Conservation (phyloP, 1,140 invertebrate genomes). For the Spodoptera litura region DNA sequence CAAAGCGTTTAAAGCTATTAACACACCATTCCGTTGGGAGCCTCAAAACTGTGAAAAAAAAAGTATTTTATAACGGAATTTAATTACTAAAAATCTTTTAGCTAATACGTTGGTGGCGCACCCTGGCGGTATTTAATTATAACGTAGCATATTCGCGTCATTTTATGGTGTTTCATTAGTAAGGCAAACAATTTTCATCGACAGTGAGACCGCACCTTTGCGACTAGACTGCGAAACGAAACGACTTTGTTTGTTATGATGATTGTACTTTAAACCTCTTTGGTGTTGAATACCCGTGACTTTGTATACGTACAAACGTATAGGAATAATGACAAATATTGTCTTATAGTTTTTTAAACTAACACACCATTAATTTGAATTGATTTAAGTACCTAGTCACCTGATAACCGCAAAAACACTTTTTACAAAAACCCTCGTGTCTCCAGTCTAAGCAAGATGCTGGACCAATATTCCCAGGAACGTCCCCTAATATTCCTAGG, state of each 20-base stretch:
- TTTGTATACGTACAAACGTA: no score
- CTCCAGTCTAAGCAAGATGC: no score
- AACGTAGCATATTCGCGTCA: slow-evolving; percentile 62
- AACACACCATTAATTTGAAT: no score
- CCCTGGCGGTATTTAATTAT: slow-evolving; percentile 62
- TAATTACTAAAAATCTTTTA: slow-evolving; percentile 70
- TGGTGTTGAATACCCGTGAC: not conserved
- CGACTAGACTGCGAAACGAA: slow-evolving; percentile 30
- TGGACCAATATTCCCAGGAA: no score
- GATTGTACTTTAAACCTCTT: slow-evolving; percentile 15
- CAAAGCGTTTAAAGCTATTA: slow-evolving; percentile 19
- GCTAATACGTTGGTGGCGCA: slow-evolving; percentile 48
- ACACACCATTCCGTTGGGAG: slow-evolving; percentile 18
- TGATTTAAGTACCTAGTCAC: no score
- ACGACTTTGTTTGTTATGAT: slow-evolving; percentile 46
- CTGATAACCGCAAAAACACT: no score
- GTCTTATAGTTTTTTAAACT: no score
- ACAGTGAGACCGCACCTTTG: slow-evolving; percentile 60
- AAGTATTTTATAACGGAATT: slow-evolving; percentile 59
- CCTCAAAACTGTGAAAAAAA: slow-evolving; percentile 32
- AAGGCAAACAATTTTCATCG: slow-evolving; percentile 79
- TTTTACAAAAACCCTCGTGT: no score
- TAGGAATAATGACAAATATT: no score
- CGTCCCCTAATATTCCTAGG: no score
- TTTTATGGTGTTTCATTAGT: slow-evolving; percentile 75